Percentiles rank a stretch among this genome's conserved stretches.
These are phyloP conservation scores for Epinephelus lanceolatus DNA, from an alignment of 2,113 vertebrate genomes.

Conservation along the genomic window DNA sequence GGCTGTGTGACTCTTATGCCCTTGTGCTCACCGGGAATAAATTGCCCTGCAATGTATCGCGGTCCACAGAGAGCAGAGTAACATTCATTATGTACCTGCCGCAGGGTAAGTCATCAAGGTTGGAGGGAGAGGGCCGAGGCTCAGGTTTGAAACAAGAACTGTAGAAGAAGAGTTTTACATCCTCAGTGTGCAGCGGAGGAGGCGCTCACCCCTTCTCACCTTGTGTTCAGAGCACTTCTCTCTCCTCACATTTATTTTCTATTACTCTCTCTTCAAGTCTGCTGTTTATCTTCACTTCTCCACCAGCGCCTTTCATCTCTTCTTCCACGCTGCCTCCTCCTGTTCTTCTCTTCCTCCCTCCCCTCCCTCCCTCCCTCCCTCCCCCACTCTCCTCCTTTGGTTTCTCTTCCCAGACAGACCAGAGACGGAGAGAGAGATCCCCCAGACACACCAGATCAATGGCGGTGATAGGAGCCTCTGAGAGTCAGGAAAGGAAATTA, in stretches of 20 bases:
- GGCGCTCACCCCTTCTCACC: not conserved
- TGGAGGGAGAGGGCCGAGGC: slow-evolving; percentile 11
- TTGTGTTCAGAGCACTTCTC: not conserved
- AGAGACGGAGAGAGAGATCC: slow-evolving; percentile 63
- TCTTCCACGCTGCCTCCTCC: slow-evolving; percentile 1
- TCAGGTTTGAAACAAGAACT: slow-evolving; percentile 36
- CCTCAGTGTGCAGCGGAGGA: not conserved
- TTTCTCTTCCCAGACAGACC: slow-evolving; percentile 69
- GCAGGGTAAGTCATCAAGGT: slow-evolving; percentile 60
- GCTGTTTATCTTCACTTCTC: slow-evolving; percentile 35
- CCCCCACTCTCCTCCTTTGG: slow-evolving; percentile 27
- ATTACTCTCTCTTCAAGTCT: slow-evolving; percentile 15
- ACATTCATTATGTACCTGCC: slow-evolving; percentile 63
- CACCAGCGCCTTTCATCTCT: slow-evolving; percentile 46
- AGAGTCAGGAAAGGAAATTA: slow-evolving; percentile 78
- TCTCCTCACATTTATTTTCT: slow-evolving; percentile 5
- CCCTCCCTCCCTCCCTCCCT: not conserved
- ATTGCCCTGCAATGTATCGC: slow-evolving; percentile 40
- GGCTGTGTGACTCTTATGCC: slow-evolving; percentile 52
- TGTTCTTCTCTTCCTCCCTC: slow-evolving; percentile 3
- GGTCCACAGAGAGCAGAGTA: slow-evolving; percentile 43
- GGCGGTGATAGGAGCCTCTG: slow-evolving; percentile 68
- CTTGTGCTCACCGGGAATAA: slow-evolving; percentile 64
- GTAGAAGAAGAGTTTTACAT: slow-evolving; percentile 9
- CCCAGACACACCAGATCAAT: slow-evolving; percentile 76